Base-by-base conservation (phyloP, 2,888 invertebrate species). In the Amblyteles armatorius region DNA sequence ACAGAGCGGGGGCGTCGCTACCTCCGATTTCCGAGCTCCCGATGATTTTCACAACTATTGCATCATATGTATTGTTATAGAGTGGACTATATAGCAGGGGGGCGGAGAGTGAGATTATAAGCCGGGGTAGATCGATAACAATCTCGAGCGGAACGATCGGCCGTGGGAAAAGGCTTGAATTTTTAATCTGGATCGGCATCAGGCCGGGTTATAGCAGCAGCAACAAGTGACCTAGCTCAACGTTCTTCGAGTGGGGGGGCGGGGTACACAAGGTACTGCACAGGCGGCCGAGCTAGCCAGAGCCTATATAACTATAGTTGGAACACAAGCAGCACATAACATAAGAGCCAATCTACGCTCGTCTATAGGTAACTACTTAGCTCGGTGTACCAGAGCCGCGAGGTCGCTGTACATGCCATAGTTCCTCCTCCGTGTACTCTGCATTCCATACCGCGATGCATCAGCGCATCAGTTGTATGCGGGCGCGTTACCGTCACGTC, bases 191-290 rank as follows among this genome's bases (percentile, higher is more conserved):
- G 78, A 52, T 74, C 69, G 69, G 7, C 79, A 60, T 82, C 82
- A 83, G 74, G 80, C 78, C 81, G 77, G 50, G 36, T 48, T 48
- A 79, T 55, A 79, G 69, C 79, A 72, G 68, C 52, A 87, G 88
- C 88, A 89, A 89, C 88, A 89, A 89, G 88, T 89, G 88, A 88
- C 86, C 87, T 86, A 84, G 84, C 86, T 85, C 83, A 82, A 86
- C 86, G 85, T 86, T 86, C 84, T 86, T 87, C 85, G 73, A 87
- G 84, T 84, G 63, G 82, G 63, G 78, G 52, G 60, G 73, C 69
- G 60, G 71, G 71, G 65, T 11, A 40, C 9, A 40, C 50, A 48
- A 22, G 63, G 55, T 63, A 57, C 57, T 26, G 52, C 79, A 63
- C 79, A 68, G 55, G 44, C 63, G 74, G 40, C 60, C 67, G 29